Evolutionary conservation across 53 echinoderm and acorn worm genomes (phyloP).

Genomic region (Echinometra lucunter): DNA sequence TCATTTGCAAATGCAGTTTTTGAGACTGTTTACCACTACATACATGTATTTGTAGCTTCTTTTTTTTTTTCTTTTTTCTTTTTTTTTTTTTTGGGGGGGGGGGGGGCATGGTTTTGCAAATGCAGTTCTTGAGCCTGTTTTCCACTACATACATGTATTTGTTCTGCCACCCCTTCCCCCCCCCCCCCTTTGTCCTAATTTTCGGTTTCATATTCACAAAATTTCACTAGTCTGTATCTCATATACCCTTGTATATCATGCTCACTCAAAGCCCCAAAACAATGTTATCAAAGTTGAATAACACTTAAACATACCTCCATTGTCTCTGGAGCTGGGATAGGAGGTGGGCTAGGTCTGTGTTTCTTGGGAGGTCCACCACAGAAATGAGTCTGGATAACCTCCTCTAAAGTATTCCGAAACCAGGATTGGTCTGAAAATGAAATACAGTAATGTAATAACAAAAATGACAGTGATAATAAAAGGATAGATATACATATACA

Average conservation of each 20-base stretch:
- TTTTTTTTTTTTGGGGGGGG: too few relatives aligned
- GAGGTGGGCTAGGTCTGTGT: conserved; percentile 67
- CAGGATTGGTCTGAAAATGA: conserved; percentile 82
- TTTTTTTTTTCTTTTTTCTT: too few relatives aligned
- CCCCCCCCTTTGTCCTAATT: not conserved
- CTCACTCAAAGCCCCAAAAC: not conserved
- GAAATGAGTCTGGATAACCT: conserved; percentile 85
- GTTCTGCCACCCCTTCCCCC: not conserved
- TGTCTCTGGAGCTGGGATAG: conserved; percentile 51
- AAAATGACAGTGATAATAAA: not conserved
- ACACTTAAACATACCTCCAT: not conserved
- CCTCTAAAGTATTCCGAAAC: conserved; percentile 81
- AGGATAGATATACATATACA: not conserved
- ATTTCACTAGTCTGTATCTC: not conserved
- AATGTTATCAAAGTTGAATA: not conserved
- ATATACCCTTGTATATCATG: not conserved
- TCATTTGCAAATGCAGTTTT: too few relatives aligned
- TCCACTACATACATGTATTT: not conserved
- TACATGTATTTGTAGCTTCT: too few relatives aligned
- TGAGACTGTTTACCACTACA: too few relatives aligned
- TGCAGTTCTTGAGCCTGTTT: too few relatives aligned
- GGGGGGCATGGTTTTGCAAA: too few relatives aligned
- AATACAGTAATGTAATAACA: not conserved
- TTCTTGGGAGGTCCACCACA: conserved; percentile 78
- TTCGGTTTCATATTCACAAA: not conserved